Percentiles rank a stretch among this genome's conserved stretches.
These are phyloP conservation scores for Perca schrenkii DNA, from an alignment of 2,113 vertebrate genomes.

Conservation along the genomic window DNA sequence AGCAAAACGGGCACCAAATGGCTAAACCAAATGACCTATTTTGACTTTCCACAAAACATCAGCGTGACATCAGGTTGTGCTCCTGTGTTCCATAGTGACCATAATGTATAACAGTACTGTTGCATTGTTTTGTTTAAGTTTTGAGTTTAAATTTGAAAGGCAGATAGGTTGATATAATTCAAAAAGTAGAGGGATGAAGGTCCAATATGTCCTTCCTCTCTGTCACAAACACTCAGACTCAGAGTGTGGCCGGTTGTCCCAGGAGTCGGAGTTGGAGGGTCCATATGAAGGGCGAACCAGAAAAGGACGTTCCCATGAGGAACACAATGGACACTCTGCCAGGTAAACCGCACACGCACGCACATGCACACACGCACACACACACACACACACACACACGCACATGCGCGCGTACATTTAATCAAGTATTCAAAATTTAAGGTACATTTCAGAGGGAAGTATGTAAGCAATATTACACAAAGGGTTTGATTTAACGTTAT, in stretches of 20 bases:
- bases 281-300: slow-evolving; percentile 41
- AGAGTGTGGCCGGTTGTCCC: slow-evolving; percentile 59
- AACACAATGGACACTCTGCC: slow-evolving; percentile 56
- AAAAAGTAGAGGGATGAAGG: background rate
- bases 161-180: background rate
- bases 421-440: too few relatives aligned
- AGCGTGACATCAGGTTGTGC: background rate
- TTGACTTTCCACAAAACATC: slow-evolving; percentile 16
- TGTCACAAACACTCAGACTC: slow-evolving; percentile 61
- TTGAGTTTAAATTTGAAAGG: background rate
- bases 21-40: background rate
- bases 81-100: background rate
- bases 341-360: slow-evolving; percentile 55
- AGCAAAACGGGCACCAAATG: slow-evolving; percentile 5
- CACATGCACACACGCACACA: background rate
- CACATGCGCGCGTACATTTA: too few relatives aligned
- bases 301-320: slow-evolving; percentile 50
- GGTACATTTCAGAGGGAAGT: too few relatives aligned
- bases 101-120: background rate
- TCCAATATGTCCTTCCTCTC: background rate
- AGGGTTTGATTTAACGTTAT: too few relatives aligned
- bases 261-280: slow-evolving; percentile 63
- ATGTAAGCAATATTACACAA: too few relatives aligned
- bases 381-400: too few relatives aligned
- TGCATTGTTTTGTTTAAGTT: background rate